Percentiles rank a stretch among this genome's conserved stretches.
phyloP scores from a whole-genome alignment of 2,888 invertebrate species.

The Odontocolon sp. region DNA sequence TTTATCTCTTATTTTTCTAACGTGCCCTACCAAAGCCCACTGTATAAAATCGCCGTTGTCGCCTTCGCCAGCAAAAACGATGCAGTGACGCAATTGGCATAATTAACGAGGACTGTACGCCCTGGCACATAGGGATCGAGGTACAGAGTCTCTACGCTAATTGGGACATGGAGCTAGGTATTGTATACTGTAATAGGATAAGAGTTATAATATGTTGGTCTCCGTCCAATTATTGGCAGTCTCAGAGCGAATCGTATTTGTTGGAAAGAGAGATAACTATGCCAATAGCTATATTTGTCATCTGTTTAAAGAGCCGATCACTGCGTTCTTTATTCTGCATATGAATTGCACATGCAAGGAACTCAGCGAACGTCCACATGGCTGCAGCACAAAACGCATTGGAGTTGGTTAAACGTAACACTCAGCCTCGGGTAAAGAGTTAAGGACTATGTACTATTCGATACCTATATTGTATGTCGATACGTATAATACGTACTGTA shows the following conservation, averaged over 20 bases:
- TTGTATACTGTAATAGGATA: too few relatives aligned
- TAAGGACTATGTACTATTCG: background rate
- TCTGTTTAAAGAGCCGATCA: too few relatives aligned
- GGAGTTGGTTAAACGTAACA: background rate
- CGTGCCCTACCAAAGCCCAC: background rate
- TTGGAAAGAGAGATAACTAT: too few relatives aligned
- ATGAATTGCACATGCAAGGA: conserved; percentile 19
- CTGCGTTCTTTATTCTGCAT: too few relatives aligned
- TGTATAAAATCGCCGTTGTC: conserved; percentile 41
- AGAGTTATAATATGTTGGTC: too few relatives aligned
- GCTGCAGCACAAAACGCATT: background rate
- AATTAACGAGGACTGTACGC: conserved; percentile 71
- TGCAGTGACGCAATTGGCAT: conserved; percentile 65
- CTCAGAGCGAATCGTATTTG: too few relatives aligned
- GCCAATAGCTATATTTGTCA: too few relatives aligned
- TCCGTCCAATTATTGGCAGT: too few relatives aligned
- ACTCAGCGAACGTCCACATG: background rate
- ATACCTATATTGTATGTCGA: background rate
- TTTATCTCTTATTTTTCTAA: too few relatives aligned
- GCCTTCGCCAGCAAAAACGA: conserved; percentile 20
- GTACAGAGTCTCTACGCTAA: conserved; percentile 45
- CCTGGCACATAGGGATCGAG: conserved; percentile 22
- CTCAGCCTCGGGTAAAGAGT: background rate
- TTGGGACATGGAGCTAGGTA: conserved; percentile 56
- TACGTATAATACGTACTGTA: too few relatives aligned